Base-by-base conservation (phyloP, 2,797 vertebrate genomes). In the Champsocephalus esox region DNA sequence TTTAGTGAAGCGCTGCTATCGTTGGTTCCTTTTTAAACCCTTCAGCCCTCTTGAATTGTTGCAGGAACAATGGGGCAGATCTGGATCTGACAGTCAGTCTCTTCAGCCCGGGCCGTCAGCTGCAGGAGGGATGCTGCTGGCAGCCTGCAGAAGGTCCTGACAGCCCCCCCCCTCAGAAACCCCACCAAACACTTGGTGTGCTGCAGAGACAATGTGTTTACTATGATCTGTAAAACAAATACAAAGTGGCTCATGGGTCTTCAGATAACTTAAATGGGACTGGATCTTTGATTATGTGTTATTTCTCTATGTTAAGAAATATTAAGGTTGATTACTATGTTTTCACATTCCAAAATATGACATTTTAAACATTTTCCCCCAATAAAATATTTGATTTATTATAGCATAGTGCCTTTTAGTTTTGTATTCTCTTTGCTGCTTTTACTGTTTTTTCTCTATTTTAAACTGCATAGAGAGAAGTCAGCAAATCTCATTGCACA, bases 91-190 rank as follows among this genome's bases (percentile, higher is more conserved):
- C 94, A 95, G 87, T 88, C 88, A 64, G 67, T 67, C 75, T 81
- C 79, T 87, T 91, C 70, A 85, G 63, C 4, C 11, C 46, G 0
- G 6, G 74, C 70, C 69, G 93, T 93, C 93, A 94, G 93, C 93
- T 94, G 92, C 73, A 43, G 2, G 12, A 38, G 75, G 66, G 70
- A 71, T 77, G 86, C n/a, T 10, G 45, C 80, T 75, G 89, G 58
- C 86, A 90, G 87, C 0, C 60, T 3, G 83, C 93, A 95, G 91
- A 87, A 85, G 93, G 92, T 89, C 88, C 81, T 93, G 92, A 93
- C 93, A 94, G 80, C 46, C 54, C 38, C 28, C 28, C 54, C 76
- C 63, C 68, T 55, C 64, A 38, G 0, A 38, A 38, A 38, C 8
- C 34, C 73, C 12, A 43, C 51, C 59, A 75, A 56, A 67, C 56